Evolutionary conservation across 2,888 invertebrate species (phyloP).

Genomic region (Cancer borealis): DNA sequence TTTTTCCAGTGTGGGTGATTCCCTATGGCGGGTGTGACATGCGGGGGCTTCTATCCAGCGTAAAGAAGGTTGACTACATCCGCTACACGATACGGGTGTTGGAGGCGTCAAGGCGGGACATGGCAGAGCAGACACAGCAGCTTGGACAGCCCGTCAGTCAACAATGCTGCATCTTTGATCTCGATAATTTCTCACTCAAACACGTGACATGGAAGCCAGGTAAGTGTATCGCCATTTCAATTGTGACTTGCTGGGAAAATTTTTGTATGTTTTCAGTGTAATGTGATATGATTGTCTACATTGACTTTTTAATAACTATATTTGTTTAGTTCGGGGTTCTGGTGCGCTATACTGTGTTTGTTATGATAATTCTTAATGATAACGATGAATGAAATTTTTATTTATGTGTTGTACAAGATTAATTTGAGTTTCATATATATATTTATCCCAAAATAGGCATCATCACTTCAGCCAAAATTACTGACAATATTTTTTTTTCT

Average conservation of each 20-base stretch:
- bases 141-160: conserved; percentile 79
- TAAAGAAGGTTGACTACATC: conserved; percentile 87
- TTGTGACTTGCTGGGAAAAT: background rate
- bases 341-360: background rate
- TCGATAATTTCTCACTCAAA: conserved; percentile 80
- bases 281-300: background rate
- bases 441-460: background rate
- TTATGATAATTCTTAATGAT: background rate
- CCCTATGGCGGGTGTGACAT: conserved; percentile 91
- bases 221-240: conserved; percentile 79
- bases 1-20: conserved; percentile 86
- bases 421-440: background rate
- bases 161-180: conserved; percentile 80
- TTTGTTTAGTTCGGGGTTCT: background rate
- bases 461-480: background rate
- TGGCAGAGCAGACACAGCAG: conserved; percentile 79
- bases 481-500: background rate
- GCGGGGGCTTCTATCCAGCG: conserved; percentile 89
- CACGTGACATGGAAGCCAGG: conserved; percentile 89
- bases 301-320: background rate
- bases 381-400: background rate
- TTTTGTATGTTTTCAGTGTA: too few species aligned
- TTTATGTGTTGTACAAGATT: too few species aligned
- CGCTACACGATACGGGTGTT: conserved; percentile 85
- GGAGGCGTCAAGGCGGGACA: conserved; percentile 82